Evolutionary conservation across 2,888 invertebrate species (phyloP), one percentile per base, ranked within the genome.

Genomic region (Acrobasis consociella): DNA sequence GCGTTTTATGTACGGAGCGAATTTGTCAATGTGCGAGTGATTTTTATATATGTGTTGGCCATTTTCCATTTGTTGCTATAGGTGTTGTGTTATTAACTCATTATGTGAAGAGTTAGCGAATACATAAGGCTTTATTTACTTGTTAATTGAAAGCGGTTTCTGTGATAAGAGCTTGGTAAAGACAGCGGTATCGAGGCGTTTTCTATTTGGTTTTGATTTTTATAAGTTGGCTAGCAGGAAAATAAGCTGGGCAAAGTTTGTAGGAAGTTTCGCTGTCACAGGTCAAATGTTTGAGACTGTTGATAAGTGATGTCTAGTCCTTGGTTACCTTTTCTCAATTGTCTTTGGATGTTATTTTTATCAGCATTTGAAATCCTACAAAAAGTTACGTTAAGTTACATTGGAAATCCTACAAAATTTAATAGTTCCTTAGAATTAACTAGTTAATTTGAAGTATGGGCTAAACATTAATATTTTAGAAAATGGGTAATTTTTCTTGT

Each of bases 101-200:
- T 91, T 91, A 91, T 91, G 83, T 91, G 89, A 89, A 90, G 89
- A 91, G 91, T 89, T 89, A 87, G 84, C 79, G 69, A 78, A 84
- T 91, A 91, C 73, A 91, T 91, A 87, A 82, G 77, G 71, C 82
- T 82, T 76, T 89, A 91, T 91, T 88, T 91, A 91, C 88, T 87
- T 78, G 84, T 87, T 91, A 91, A 91, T 91, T 91, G 89, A 90
- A 91, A 89, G 88, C 85, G 88, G 86, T 89, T 85, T 82, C 81
- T 76, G 70, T 83, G 89, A 89, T 89, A 89, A 87, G 85, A 80
- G 82, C 74, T 76, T 80, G 83, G 74, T 77, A 81, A 81, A 84
- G 83, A 84, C 87, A 84, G 82, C 81, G 78, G 80, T 78, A 82
- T 82, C 80, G 81, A 74, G 63, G 62, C 65, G 59, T 58, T 65